Percentiles rank a stretch among this genome's conserved stretches.
These are phyloP conservation scores for Drosophila bunnanda DNA, from an alignment of 2,888 invertebrate genomes.

Conservation along the genomic window DNA sequence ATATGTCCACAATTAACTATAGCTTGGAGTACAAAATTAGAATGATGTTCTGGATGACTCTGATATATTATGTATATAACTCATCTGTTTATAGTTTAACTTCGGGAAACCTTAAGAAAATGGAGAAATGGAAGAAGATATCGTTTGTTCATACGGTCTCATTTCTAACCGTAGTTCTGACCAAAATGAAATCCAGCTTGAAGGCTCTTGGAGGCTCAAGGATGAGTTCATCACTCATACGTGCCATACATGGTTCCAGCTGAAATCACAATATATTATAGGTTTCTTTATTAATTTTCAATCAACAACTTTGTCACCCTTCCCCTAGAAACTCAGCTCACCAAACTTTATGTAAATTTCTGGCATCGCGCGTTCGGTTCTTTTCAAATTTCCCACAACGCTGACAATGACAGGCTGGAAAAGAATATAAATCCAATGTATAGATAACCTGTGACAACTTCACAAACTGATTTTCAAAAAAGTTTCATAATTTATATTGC, in stretches of 20 bases:
- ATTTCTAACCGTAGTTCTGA: too few species aligned
- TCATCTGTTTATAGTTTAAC: neutral
- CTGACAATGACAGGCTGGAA: constrained; percentile 39
- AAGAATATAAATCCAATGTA: constrained; percentile 40
- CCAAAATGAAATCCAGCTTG: too few species aligned
- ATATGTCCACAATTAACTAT: neutral
- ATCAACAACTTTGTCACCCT: constrained; percentile 39
- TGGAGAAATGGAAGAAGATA: too few species aligned
- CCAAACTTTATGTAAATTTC: constrained; percentile 15
- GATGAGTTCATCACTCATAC: too few species aligned
- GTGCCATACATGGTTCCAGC: neutral
- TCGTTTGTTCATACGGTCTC: too few species aligned
- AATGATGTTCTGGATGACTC: neutral
- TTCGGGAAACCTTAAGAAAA: too few species aligned
- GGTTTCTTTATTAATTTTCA: constrained; percentile 4
- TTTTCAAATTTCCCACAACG: neutral
- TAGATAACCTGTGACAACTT: constrained; percentile 63
- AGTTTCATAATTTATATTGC: constrained; percentile 75
- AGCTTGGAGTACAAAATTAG: neutral
- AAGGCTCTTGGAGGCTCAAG: too few species aligned
- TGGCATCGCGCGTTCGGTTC: neutral
- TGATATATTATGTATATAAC: neutral
- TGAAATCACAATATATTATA: neutral
- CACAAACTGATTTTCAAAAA: constrained; percentile 60
- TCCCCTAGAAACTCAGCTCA: neutral